Evolutionary conservation across 2,797 vertebrate species (phyloP).

Genomic region (Fringilla coelebs): DNA sequence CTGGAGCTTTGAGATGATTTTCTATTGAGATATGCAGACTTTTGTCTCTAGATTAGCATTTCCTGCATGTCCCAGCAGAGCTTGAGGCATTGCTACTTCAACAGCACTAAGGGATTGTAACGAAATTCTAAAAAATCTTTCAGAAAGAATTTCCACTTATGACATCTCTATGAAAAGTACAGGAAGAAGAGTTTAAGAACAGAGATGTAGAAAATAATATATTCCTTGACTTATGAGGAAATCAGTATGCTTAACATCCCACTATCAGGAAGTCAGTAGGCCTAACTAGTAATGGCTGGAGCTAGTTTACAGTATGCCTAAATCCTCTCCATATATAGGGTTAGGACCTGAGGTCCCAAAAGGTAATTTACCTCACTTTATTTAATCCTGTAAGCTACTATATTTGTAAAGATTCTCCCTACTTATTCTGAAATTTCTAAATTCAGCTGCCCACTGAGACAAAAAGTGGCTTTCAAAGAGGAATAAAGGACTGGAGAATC

Average conservation of each 20-base stretch:
- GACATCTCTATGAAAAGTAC: neutral
- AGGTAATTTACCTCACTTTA: neutral
- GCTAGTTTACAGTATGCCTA: neutral
- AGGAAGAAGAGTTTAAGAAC: neutral
- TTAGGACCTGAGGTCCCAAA: neutral
- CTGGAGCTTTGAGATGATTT: neutral
- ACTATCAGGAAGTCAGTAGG: neutral
- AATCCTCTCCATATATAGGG: neutral
- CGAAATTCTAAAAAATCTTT: neutral
- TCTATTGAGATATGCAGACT: neutral
- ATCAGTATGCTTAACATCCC: neutral
- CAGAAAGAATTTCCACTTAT: neutral
- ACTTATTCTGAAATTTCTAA: neutral
- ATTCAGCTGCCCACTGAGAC: neutral
- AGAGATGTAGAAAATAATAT: neutral
- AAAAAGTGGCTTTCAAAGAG: neutral
- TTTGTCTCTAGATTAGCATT: neutral
- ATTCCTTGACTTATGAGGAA: neutral
- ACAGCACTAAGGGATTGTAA: neutral
- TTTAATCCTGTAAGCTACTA: neutral
- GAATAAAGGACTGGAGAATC: neutral
- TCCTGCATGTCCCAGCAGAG: neutral
- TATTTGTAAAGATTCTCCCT: neutral
- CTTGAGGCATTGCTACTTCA: neutral
- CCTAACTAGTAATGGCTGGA: neutral